These are phyloP conservation scores for Ictalurus punctatus DNA, from an alignment of 2,113 vertebrate genomes.

Conservation along the genomic window DNA sequence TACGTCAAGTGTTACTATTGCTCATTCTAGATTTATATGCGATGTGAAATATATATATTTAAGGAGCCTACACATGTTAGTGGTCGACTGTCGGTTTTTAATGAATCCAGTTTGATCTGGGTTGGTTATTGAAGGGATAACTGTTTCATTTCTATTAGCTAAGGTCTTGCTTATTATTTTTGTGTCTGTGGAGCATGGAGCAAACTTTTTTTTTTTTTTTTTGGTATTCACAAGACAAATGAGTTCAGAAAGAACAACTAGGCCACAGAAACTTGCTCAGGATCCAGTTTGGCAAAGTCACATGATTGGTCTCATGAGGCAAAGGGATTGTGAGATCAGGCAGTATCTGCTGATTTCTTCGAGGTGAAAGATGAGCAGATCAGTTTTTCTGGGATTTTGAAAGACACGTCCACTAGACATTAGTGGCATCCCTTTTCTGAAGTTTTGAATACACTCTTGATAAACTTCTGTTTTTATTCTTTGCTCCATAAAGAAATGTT, in stretches of 20 bases:
- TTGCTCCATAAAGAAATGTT: not conserved
- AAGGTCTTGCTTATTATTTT: no score
- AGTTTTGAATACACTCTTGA: not conserved
- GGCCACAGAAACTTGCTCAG: slow-evolving; percentile 7
- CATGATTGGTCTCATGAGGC: slow-evolving; percentile 12
- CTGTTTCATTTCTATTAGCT: no score
- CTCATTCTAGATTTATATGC: no score
- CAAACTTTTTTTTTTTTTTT: not conserved
- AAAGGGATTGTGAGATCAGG: not conserved
- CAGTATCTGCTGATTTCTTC: not conserved
- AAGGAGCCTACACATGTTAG: no score
- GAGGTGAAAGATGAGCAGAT: not conserved
- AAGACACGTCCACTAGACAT: not conserved
- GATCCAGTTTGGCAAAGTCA: slow-evolving; percentile 22
- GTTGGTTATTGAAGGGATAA: no score
- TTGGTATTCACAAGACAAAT: not conserved
- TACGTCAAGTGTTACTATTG: no score
- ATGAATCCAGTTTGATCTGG: no score
- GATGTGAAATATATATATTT: no score
- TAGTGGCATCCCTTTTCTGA: not conserved
- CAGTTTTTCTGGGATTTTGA: not conserved
- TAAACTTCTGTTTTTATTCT: not conserved
- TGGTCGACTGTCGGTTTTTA: no score
- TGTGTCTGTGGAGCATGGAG: no score
- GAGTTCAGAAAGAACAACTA: not conserved